phyloP scores from a whole-genome alignment of 2,888 invertebrate genomes.

The Ornithoptera alexandrae region DNA sequence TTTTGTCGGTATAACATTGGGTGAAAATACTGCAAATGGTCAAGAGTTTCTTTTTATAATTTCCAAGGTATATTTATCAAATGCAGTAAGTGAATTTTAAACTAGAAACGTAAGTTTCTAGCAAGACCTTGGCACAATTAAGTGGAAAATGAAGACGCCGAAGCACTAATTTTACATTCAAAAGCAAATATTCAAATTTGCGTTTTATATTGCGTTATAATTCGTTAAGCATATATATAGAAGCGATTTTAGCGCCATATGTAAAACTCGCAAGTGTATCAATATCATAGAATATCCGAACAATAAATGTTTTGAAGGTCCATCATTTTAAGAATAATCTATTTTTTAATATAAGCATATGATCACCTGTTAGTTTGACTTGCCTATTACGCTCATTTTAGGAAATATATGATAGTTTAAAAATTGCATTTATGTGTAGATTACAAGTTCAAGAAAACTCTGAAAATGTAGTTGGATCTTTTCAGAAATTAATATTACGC shows the following conservation, averaged over 20 bases:
- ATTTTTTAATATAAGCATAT: no score
- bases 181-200: conserved; percentile 4
- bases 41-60: background rate
- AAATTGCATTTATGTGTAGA: no score
- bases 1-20: background rate
- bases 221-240: background rate
- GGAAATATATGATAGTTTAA: no score
- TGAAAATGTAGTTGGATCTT: no score
- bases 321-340: no score
- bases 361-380: no score
- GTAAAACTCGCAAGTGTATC: no score
- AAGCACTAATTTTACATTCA: conserved; percentile 13
- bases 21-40: background rate
- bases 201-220: background rate
- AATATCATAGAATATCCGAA: background rate
- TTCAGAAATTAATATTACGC: no score
- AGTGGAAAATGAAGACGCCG: conserved; percentile 8
- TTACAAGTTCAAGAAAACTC: no score
- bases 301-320: no score
- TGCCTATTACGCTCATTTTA: no score
- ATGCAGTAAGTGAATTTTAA: conserved; percentile 12
- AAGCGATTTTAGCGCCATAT: background rate
- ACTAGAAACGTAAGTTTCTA: conserved; percentile 6
- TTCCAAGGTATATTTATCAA: background rate
- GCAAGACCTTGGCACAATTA: conserved; percentile 20